Conservation (phyloP, 30 jellyfish, hydroid and myxozoan genomes). For the Aurelia sp. region DNA sequence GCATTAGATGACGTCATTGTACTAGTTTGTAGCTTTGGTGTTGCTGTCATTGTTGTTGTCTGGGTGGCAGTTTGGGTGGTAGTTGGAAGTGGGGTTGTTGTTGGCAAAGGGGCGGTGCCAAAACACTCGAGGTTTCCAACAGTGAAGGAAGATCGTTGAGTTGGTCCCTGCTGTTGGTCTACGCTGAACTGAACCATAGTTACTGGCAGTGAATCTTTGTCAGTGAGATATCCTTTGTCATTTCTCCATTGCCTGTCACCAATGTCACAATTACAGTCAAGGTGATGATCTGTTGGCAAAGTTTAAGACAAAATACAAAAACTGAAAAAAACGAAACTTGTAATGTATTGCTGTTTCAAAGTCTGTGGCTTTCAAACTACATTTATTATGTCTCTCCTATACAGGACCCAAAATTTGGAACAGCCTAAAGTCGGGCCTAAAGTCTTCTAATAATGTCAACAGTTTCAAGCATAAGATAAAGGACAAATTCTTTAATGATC, state of each 20-base stretch:
- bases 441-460: too few relatives aligned
- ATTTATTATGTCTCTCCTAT: too few relatives aligned
- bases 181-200: slow-evolving; percentile 82
- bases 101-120: slow-evolving; percentile 89
- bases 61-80: slow-evolving; percentile 32
- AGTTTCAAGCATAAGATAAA: too few relatives aligned
- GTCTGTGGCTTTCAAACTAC: too few relatives aligned
- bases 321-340: too few relatives aligned
- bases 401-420: too few relatives aligned
- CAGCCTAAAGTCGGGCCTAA: too few relatives aligned
- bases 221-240: slow-evolving; percentile 89
- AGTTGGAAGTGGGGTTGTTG: slow-evolving; percentile 73
- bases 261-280: slow-evolving; percentile 96
- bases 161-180: slow-evolving; percentile 66
- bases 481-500: too few relatives aligned
- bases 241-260: slow-evolving; percentile 90
- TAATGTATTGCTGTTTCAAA: too few relatives aligned
- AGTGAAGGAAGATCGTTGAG: slow-evolving; percentile 81
- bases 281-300: slow-evolving; percentile 68
- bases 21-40: background rate
- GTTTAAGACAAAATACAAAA: background rate
- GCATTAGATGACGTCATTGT: background rate
- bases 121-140: slow-evolving; percentile 91
- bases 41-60: background rate
- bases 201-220: slow-evolving; percentile 88